Conservation (phyloP, 92 coral and sea anemone genomes). For the Actinostola sp. region DNA sequence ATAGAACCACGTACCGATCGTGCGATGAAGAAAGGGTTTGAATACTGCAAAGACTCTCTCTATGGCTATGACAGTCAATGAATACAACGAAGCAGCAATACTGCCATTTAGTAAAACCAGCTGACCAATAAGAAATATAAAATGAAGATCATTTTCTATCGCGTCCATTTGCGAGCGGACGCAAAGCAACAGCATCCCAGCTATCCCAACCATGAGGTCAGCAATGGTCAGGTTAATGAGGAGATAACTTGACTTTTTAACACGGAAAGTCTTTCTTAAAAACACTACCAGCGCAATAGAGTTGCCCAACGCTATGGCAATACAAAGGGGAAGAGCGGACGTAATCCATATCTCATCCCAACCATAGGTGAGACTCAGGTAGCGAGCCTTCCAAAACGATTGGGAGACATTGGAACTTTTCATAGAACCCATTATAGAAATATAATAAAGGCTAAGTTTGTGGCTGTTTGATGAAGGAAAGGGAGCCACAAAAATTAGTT, state of each 20-base stretch:
- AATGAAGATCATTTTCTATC: background rate
- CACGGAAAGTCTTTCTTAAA: conserved; percentile 8
- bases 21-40: conserved; percentile 8
- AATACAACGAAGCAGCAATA: background rate
- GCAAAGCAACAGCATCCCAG: background rate
- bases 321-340: background rate
- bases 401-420: no score
- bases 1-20: background rate
- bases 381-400: background rate
- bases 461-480: no score
- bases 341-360: conserved; percentile 4
- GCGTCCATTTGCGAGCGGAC: background rate
- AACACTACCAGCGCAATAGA: conserved; percentile 8
- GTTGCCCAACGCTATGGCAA: conserved; percentile 12
- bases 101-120: background rate
- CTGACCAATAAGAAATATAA: background rate
- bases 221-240: conserved; percentile 13
- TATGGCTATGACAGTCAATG: background rate
- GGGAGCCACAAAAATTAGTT: no score
- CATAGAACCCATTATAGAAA: no score
- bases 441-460: no score
- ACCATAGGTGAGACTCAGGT: background rate
- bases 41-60: conserved; percentile 10
- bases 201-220: conserved; percentile 17
- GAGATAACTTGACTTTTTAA: conserved; percentile 21